Base-by-base conservation (phyloP, 2,113 vertebrate species). In the Lipophrys pholis region DNA sequence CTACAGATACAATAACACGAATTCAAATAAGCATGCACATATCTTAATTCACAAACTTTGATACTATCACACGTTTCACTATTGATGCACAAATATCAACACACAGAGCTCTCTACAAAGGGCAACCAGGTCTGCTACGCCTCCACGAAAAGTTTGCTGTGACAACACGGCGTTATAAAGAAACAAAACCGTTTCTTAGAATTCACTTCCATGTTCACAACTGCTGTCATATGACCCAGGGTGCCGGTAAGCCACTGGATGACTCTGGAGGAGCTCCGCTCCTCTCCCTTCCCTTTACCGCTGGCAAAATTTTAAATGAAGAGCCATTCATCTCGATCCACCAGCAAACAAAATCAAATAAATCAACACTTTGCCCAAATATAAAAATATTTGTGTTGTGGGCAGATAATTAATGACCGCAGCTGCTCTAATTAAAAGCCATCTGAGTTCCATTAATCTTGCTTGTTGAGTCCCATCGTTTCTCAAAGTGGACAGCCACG, bases 341-440 rank as follows among this genome's bases (percentile, higher is more conserved):
- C 92, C 84, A 90, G 95, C 93, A 96, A 97, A 94, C 95, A 90
- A 93, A 98, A 97, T 97, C 96, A 98, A 97, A 98, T 99, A 98
- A 98, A 98, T 98, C 97, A 99, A 95, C 95, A 96, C 96, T 97
- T 96, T 97, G 91, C 94, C 90, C 93, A 97, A 97, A 98, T 97
- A 97, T 97, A 98, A 98, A 96, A 98, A 99, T 98, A 98, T 99
- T 98, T 99, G 96, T 97, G 95, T 96, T 96, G 95, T 91, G 92
- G 79, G 94, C 84, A 91, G 94, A 96, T 97, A 98, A 98, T 96
- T 97, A 96, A 98, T 97, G 96, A 96, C 95, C 94, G 93, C 96
- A 96, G 97, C 97, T 97, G 95, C 93, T 94, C 97, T 98, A 98
- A 98, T 99, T 98, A 98, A 98, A 98, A 96, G 95, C 96, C 95